phyloP scores from a whole-genome alignment of 1,140 invertebrate species.

The Drosophila novamexicana region DNA sequence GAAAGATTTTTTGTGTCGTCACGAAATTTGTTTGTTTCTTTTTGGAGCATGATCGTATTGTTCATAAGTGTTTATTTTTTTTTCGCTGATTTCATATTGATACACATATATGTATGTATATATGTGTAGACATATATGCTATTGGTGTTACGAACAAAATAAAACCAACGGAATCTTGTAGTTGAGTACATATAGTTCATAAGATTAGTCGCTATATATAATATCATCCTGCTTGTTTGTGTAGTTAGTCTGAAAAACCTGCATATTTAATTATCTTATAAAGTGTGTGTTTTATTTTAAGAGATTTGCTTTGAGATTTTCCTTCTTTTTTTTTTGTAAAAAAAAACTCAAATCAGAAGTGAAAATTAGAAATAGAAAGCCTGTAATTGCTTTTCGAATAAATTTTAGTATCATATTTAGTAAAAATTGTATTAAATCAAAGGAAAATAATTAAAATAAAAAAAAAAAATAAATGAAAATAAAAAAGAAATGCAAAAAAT shows the following conservation, averaged over 20 bases:
- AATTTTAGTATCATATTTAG: constrained; percentile 49
- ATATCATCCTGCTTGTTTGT: constrained; percentile 74
- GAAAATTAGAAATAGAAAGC: constrained; percentile 45
- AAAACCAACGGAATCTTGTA: constrained; percentile 34
- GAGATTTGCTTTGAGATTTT: constrained; percentile 52
- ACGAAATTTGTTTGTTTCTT: constrained; percentile 51
- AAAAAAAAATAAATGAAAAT: constrained; percentile 15
- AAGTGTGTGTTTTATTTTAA: constrained; percentile 58
- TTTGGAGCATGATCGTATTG: constrained; percentile 44
- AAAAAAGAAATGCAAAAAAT: constrained; percentile 50
- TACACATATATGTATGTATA: background rate
- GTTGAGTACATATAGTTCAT: constrained; percentile 1
- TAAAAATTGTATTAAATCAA: constrained; percentile 64
- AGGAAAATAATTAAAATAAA: constrained; percentile 42
- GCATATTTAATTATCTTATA: constrained; percentile 71
- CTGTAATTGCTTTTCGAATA: constrained; percentile 62
- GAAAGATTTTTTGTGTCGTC: constrained; percentile 71
- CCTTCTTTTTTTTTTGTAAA: background rate
- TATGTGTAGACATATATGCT: constrained; percentile 5
- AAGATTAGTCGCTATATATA: constrained; percentile 32
- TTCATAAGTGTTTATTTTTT: constrained; percentile 27
- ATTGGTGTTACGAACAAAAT: constrained; percentile 20
- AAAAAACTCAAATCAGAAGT: constrained; percentile 12
- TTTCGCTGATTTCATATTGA: constrained; percentile 36
- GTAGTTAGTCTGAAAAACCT: constrained; percentile 75